Evolutionary conservation across 2,888 invertebrate species (phyloP).

Genomic region (Pandemis heparana): DNA sequence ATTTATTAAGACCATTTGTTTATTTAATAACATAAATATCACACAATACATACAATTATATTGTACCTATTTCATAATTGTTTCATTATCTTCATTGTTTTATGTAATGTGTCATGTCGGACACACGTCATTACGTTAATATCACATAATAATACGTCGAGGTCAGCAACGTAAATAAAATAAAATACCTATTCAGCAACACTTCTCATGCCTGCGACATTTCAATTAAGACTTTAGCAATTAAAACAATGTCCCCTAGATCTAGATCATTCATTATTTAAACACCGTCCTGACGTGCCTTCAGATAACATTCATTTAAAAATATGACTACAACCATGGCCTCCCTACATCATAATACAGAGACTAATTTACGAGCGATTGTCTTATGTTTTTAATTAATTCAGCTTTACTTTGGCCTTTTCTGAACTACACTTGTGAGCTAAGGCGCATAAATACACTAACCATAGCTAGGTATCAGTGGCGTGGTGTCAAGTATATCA

Average conservation of each 20-base stretch:
- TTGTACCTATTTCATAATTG: not conserved
- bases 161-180: not conserved
- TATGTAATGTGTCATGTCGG: not conserved
- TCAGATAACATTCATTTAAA: not conserved
- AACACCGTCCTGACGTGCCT: not conserved
- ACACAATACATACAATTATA: not conserved
- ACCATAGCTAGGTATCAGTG: too few relatives aligned
- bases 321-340: too few relatives aligned
- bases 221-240: not conserved
- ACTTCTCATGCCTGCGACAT: constrained; percentile 2
- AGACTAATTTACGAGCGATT: too few relatives aligned
- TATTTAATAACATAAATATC: not conserved
- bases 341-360: too few relatives aligned
- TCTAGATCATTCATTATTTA: not conserved
- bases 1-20: not conserved
- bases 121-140: not conserved
- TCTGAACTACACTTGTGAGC: too few relatives aligned
- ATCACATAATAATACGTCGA: not conserved
- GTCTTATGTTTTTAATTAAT: too few relatives aligned
- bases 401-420: too few relatives aligned
- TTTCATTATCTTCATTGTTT: not conserved
- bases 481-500: too few relatives aligned
- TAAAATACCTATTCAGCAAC: constrained; percentile 1
- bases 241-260: not conserved
- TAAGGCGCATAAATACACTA: too few relatives aligned